Evolutionary conservation across 2,113 vertebrate genomes (phyloP), one percentile per base, ranked within the genome.

Genomic region (Lepus americanus): DNA sequence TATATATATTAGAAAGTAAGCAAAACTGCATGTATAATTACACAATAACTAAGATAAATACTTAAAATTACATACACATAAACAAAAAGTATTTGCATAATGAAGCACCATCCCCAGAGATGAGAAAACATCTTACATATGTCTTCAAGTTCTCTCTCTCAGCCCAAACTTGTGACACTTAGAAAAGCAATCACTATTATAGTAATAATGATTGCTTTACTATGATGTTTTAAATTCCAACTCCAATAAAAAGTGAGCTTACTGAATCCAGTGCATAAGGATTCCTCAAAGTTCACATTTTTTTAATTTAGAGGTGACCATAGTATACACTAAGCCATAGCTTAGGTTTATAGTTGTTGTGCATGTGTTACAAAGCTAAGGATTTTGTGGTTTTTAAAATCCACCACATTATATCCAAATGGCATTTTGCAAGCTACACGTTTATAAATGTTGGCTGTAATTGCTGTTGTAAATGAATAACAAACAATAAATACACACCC

Each of bases 361-460:
- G 69, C 74, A 85, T 94, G 33, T 80, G n/a, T 76, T 89, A 80
- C 83, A 91, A 94, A 96, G 84, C 92, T 79, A 96, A 97, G 81
- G 74, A 92, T 92, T 96, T 90, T 93, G 27, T 89, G 86, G 72
- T 88, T 74, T 92, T 95, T 94, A 19, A 83, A 95, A 93, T 80
- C 78, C 44, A 94, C 81, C 70, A 63, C 78, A 55, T 88, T 94
- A 82, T n/a, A 90, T 94, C 61, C 86, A 88, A 96, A 87, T 95
- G 73, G 36, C 49, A 96, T 85, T 97, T 94, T 87, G 25, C 16
- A 92, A 90, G 72, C 74, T 83, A 59, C 8, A n/a, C 2, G 0
- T 89, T 92, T 90, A 93, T 90, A 93, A 96, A 55, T 90, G 23
- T 86, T 25, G 29, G 16, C 72, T 91, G 27, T 61, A 74, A 89